These are phyloP conservation scores for Distichodus sexfasciatus DNA, from an alignment of 2,797 vertebrate species.

Conservation along the genomic window DNA sequence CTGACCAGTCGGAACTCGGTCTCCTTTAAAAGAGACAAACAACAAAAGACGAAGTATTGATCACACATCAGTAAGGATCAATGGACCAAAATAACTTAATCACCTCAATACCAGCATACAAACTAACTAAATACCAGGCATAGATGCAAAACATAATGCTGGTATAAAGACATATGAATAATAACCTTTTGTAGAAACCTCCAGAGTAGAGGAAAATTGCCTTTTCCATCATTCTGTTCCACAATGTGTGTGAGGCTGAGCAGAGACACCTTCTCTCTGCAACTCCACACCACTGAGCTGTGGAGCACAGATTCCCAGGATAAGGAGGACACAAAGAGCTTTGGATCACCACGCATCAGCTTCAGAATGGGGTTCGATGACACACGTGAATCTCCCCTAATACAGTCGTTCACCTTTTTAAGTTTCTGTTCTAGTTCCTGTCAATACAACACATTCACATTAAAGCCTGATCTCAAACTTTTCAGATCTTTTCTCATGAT, in stretches of 20 bases:
- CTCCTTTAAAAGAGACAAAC: conserved; percentile 71
- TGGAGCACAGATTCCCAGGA: conserved; percentile 74
- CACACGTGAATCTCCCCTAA: conserved; percentile 81
- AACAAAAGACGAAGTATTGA: background rate
- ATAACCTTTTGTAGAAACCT: conserved; percentile 85
- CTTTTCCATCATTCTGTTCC: conserved; percentile 80
- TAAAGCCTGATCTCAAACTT: background rate
- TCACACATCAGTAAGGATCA: no score
- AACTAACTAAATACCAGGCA: no score
- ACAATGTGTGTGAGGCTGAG: conserved; percentile 80
- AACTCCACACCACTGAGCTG: conserved; percentile 85
- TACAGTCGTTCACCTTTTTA: conserved; percentile 67
- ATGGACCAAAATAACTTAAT: no score
- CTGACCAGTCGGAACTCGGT: conserved; percentile 83
- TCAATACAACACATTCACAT: background rate
- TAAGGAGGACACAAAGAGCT: conserved; percentile 71
- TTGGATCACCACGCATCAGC: conserved; percentile 82
- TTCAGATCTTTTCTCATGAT: background rate
- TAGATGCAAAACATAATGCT: no score
- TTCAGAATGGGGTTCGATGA: conserved; percentile 81
- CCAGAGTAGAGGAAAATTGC: conserved; percentile 82
- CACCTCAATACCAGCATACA: no score
- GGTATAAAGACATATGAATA: no score
- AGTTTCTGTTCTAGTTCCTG: conserved; percentile 79
- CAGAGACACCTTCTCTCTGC: conserved; percentile 78